These are phyloP conservation scores for Tachina grossa DNA, from an alignment of 2,888 invertebrate species.

Conservation along the genomic window DNA sequence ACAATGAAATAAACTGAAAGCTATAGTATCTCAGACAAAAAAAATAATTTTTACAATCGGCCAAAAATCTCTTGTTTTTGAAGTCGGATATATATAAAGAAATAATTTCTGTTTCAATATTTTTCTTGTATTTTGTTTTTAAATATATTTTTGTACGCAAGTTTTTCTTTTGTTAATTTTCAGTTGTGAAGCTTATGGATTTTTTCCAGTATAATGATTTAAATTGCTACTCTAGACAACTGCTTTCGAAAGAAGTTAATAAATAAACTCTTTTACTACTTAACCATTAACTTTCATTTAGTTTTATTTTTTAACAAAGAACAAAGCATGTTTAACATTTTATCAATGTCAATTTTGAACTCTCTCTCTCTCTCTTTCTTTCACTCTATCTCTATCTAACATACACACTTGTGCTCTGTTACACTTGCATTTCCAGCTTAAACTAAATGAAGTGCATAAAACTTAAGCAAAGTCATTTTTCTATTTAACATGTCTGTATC, in stretches of 20 bases:
- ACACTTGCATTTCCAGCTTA: conserved; percentile 35
- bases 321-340: conserved; percentile 22
- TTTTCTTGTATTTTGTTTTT: too few species aligned
- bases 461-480: conserved; percentile 60
- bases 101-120: too few species aligned
- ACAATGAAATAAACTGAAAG: too few species aligned
- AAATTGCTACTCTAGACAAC: not conserved
- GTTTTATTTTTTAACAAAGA: conserved; percentile 15
- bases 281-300: not conserved
- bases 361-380: not conserved
- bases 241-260: not conserved
- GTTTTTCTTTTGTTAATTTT: too few species aligned
- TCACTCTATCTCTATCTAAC: not conserved
- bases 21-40: too few species aligned
- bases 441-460: conserved; percentile 68
- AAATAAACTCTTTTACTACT: not conserved
- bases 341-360: conserved; percentile 50
- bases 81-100: too few species aligned
- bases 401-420: not conserved
- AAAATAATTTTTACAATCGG: too few species aligned
- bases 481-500: conserved; percentile 55
- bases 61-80: too few species aligned
- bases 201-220: too few species aligned
- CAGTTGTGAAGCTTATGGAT: too few species aligned
- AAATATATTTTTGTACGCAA: too few species aligned